These are phyloP conservation scores for Desmophyllum pertusum DNA, from an alignment of 92 coral and sea anemone species.

Conservation along the genomic window DNA sequence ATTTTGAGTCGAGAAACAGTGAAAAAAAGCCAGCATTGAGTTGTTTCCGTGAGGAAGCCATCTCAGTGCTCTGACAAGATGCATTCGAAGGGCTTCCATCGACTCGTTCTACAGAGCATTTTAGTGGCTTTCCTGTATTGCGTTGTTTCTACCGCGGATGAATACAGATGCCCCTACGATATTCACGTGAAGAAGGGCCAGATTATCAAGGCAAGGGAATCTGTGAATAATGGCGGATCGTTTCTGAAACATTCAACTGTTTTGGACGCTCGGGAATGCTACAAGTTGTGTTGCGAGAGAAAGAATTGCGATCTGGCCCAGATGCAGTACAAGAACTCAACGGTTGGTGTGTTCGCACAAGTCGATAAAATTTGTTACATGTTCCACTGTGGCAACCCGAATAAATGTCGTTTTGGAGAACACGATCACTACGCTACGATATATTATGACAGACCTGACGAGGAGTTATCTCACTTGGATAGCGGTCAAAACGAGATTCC, in stretches of 20 bases:
- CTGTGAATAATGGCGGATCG: slow-evolving; percentile 66
- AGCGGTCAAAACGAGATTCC: not conserved
- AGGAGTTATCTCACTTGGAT: slow-evolving; percentile 5
- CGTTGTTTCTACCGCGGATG: slow-evolving; percentile 25
- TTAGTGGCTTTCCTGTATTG: slow-evolving; percentile 63
- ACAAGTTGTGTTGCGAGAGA: slow-evolving; percentile 66
- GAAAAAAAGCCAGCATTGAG: not conserved
- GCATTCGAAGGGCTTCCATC: slow-evolving; percentile 38
- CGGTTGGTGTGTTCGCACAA: not conserved
- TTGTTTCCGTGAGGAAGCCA: slow-evolving; percentile 42
- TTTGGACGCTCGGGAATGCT: slow-evolving; percentile 66
- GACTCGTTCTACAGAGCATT: slow-evolving; percentile 39
- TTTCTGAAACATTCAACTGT: slow-evolving; percentile 42
- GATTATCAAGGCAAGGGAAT: slow-evolving; percentile 67
- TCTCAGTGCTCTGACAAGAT: slow-evolving; percentile 36
- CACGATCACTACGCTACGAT: slow-evolving; percentile 78
- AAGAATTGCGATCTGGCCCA: slow-evolving; percentile 72
- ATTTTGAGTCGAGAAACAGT: not conserved
- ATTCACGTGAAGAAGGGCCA: slow-evolving; percentile 70
- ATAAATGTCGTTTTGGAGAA: slow-evolving; percentile 60
- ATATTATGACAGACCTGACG: slow-evolving; percentile 46
- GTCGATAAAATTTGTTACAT: slow-evolving; percentile 67
- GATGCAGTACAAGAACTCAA: slow-evolving; percentile 62
- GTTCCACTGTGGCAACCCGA: slow-evolving; percentile 80
- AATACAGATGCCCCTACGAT: slow-evolving; percentile 52